Evolutionary conservation across 1,140 invertebrate genomes (phyloP), one percentile per base, ranked within the genome.

Genomic region (Myzus persicae): DNA sequence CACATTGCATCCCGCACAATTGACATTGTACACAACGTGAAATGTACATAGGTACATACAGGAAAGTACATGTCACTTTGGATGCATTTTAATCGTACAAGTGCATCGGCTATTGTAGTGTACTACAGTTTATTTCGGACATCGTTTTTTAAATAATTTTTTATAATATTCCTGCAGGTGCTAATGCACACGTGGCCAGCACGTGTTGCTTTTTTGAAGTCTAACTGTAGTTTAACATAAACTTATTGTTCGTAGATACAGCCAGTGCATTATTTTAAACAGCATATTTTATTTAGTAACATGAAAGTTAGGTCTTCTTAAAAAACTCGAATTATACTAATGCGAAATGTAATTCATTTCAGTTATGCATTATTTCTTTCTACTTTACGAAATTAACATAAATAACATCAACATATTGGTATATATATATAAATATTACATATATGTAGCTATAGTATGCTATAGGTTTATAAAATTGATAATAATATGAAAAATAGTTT

Each of bases 1-100:
- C 90, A 81, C 67, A n/a, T 76, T 91, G 67, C 90, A 46, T 93
- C 91, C 91, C 91, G 91, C 91, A 93, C 91, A 51, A 81, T 81
- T 36, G 59, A 76, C 38, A 40, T 54, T 40, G 54, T 40, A 90
- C 5, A 42, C 26, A 40, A 14, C 42, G 20, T 6, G 5, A 22
- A n/a, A 24, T 46, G 24, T 46, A 26, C 3, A 51, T 40, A 89
- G 22, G 40, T 81, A 46, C 59, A 91, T 44, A 44, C 91, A 51
- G 46, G 81, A 93, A 93, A 93, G 22, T 84, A 84, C 91, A 84
- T 84, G 91, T 93, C 81, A 11, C 20, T 93, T 93, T 22, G 36
- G 81, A 84, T 84, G 76, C 91, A 84, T 84, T 93, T 93, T 48
- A 93, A 82, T 82, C 81, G 67, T 84, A 81, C 90, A 93, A 93